Evolutionary conservation across 1,140 invertebrate species (phyloP).

Genomic region (Telenomus remus): DNA sequence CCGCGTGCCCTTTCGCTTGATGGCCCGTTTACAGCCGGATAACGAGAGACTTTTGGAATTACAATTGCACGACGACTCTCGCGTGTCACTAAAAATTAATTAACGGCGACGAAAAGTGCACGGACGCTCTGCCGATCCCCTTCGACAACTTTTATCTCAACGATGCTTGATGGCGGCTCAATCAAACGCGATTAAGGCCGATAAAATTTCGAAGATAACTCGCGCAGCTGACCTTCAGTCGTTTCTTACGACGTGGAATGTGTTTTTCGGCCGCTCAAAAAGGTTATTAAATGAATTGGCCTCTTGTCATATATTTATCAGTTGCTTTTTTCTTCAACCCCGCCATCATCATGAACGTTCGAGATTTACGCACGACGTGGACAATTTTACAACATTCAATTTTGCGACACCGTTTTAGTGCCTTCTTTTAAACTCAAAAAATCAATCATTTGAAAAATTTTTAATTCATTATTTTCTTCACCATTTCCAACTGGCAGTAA

Average conservation of each 20-base stretch:
- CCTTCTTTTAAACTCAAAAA: no score
- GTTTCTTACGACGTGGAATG: not conserved
- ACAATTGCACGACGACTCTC: constrained; percentile 5
- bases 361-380: no score
- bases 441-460: no score
- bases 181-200: constrained; percentile 13
- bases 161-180: constrained; percentile 5
- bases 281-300: no score
- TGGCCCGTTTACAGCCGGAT: constrained; percentile 30
- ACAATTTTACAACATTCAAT: no score
- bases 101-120: constrained; percentile 6
- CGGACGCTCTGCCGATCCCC: not conserved
- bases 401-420: no score
- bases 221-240: not conserved
- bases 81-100: constrained; percentile 37
- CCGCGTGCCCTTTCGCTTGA: constrained; percentile 28
- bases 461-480: no score
- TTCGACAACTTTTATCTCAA: not conserved
- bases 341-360: no score
- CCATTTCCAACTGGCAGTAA: no score
- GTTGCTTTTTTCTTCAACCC: no score
- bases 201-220: constrained; percentile 12
- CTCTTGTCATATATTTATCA: no score
- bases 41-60: constrained; percentile 20
- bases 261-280: no score